phyloP scores from a whole-genome alignment of 2,797 vertebrate genomes.

The Psittacula echo region DNA sequence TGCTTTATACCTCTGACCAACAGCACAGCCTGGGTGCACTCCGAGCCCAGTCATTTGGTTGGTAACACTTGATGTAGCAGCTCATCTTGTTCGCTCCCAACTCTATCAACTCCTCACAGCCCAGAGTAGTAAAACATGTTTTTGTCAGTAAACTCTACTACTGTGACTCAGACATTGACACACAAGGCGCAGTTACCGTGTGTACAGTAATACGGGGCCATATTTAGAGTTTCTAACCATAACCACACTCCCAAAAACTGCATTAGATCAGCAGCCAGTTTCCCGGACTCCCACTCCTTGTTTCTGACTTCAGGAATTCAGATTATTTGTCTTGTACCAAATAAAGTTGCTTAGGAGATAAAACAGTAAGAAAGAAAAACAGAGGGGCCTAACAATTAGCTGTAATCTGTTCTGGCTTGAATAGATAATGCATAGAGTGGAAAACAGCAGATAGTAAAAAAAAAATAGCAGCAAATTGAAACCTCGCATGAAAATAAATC shows the following conservation, averaged over 20 bases:
- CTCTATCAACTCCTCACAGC: background rate
- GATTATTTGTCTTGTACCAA: slow-evolving; percentile 64
- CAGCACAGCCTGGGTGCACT: background rate
- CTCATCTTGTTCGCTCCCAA: background rate
- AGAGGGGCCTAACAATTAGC: background rate
- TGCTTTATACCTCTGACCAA: background rate
- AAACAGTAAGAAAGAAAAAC: slow-evolving; percentile 15
- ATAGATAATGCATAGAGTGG: background rate
- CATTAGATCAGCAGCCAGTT: slow-evolving; percentile 69
- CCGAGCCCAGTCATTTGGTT: rapidly evolving
- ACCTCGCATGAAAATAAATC: background rate
- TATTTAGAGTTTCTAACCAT: slow-evolving; percentile 72
- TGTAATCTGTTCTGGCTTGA: background rate
- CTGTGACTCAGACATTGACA: slow-evolving; percentile 70
- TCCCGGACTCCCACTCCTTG: slow-evolving; percentile 61
- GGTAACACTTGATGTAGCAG: background rate
- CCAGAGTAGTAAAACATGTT: slow-evolving; percentile 48
- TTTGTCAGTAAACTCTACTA: slow-evolving; percentile 53
- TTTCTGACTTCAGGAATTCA: slow-evolving; percentile 66
- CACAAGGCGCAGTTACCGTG: slow-evolving; percentile 44
- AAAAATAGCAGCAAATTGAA: background rate
- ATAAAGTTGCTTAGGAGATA: slow-evolving; percentile 68
- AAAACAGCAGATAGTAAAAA: background rate
- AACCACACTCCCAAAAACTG: slow-evolving; percentile 65
- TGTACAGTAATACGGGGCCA: slow-evolving; percentile 61